Percentiles rank a stretch among this genome's conserved stretches.
These are phyloP conservation scores for Podabrus alpinus DNA, from an alignment of 2,888 invertebrate genomes.

Conservation along the genomic window DNA sequence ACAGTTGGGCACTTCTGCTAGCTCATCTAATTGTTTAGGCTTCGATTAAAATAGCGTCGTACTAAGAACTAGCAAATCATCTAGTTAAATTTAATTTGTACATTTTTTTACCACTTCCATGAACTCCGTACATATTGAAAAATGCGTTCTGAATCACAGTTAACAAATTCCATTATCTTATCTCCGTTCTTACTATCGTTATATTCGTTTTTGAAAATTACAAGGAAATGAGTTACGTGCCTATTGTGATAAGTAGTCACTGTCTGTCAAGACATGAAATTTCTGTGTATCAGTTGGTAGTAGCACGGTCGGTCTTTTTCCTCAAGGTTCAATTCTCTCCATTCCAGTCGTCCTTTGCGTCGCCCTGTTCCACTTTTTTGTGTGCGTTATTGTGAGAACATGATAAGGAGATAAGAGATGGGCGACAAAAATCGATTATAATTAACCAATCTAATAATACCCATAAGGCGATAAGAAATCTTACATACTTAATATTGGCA, in stretches of 20 bases:
- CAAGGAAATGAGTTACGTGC: background rate
- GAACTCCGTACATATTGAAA: background rate
- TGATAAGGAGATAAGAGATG: background rate
- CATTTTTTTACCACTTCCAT: background rate
- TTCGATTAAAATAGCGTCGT: no score
- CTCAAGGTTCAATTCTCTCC: background rate
- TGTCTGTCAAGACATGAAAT: background rate
- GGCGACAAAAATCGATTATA: background rate
- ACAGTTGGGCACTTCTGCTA: background rate
- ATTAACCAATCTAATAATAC: background rate
- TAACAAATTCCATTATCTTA: background rate
- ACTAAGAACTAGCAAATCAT: background rate
- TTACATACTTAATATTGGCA: conserved; percentile 1
- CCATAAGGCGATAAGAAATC: background rate
- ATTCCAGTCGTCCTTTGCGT: background rate
- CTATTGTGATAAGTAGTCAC: background rate
- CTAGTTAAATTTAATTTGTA: background rate
- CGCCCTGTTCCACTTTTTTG: no score
- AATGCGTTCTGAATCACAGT: background rate
- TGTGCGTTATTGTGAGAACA: no score
- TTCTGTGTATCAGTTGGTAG: background rate
- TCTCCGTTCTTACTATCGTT: background rate
- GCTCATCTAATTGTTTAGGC: background rate
- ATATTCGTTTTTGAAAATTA: background rate
- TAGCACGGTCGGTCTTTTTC: background rate